Evolutionary conservation across 2,888 invertebrate species (phyloP).

Genomic region (Microchrysa polita): DNA sequence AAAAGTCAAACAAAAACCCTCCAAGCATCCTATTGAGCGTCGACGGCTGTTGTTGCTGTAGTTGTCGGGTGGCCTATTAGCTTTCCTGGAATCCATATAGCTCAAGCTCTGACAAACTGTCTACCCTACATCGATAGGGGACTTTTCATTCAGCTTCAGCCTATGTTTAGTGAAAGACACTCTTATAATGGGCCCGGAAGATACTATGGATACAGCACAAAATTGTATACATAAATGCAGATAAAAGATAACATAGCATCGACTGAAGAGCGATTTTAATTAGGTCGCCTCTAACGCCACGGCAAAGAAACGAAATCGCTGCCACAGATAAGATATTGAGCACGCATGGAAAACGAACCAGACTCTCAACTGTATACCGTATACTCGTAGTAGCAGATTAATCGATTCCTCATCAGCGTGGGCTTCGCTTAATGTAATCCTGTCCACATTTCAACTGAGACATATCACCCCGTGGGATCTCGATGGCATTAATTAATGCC

Average conservation of each 20-base stretch:
- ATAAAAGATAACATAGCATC: constrained; percentile 1
- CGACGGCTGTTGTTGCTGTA: too few species aligned
- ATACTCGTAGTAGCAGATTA: not conserved
- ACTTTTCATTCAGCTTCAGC: not conserved
- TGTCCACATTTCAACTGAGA: not conserved
- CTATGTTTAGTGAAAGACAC: not conserved
- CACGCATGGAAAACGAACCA: not conserved
- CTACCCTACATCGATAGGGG: not conserved
- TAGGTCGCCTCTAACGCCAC: constrained; percentile 9
- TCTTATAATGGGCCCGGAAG: not conserved
- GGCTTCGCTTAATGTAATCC: not conserved
- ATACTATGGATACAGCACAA: not conserved
- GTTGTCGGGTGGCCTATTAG: constrained; percentile 6
- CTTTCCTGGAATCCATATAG: not conserved
- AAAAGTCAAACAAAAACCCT: constrained; percentile 3
- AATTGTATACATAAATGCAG: not conserved
- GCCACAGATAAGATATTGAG: not conserved
- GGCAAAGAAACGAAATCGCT: not conserved
- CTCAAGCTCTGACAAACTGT: not conserved
- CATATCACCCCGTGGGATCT: not conserved
- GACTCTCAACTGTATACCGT: not conserved
- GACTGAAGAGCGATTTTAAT: not conserved
- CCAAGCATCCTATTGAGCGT: not conserved
- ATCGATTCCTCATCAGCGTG: not conserved
- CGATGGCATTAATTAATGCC: not conserved